Evolutionary conservation across 2,888 invertebrate species (phyloP), one percentile per base, ranked within the genome.

Genomic region (Mesorhabditis sp.): DNA sequence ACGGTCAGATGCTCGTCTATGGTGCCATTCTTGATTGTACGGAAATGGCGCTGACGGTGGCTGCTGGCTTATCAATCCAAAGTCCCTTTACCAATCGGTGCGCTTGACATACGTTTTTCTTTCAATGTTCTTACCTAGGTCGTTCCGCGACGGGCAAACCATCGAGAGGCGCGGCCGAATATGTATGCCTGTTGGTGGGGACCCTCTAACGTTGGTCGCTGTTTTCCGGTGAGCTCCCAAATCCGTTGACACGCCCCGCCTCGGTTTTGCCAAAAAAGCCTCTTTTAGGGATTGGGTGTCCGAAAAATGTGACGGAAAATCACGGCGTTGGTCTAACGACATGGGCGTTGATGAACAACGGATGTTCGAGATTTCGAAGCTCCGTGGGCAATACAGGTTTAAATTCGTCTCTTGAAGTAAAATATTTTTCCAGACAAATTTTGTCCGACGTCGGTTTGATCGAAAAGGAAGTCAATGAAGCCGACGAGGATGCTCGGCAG

Each of bases 311-410:
- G 77, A 76, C 15, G 79, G 80, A 44, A 74, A 74, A 41, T 73
- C 87, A 0, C 89, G 91, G 64, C 90, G 91, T 72, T 98, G 98
- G 97, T 94, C 95, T 80, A 90, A 90, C 75, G 90, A 92, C 70
- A 89, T 94, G 70, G 95, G 95, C 0, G 89, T 98, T 5, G 97
- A 98, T 87, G 97, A 98, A 86, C 96, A 98, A 86, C 88, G 98
- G 42, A 92, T 98, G 83, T 98, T 96, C 85, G 98, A 98, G 87
- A 92, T 95, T 83, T 93, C 93, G 0, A 97, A 97, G 88, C 88
- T 98, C 5, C 90, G 94, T 50, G 90, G 91, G 43, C 98, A 98
- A 87, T 80, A 80, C 68, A 72, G 76, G 72, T 73, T 28, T 13
- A 45, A 43, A 45, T n/a, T 44, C 92, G 95, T 82, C 90, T 92